Evolutionary conservation across 2,797 vertebrate genomes (phyloP).

Genomic region (Pipistrellus pygmaeus): DNA sequence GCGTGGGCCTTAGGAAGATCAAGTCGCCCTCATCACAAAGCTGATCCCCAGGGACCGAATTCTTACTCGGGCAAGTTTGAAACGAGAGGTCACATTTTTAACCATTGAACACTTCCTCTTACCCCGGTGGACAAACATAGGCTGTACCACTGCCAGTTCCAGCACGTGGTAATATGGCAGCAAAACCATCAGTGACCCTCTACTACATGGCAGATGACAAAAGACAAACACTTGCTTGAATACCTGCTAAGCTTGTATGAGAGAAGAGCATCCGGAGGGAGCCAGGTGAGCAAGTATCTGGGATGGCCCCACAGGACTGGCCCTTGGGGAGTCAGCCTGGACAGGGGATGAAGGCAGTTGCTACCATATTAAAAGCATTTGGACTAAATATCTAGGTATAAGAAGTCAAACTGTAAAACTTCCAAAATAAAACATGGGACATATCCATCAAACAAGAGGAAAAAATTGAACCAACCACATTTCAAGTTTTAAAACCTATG

Average conservation of each 20-base stretch:
- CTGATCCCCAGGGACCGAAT: neutral
- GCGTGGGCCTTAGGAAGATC: neutral
- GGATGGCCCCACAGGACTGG: neutral
- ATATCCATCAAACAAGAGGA: neutral
- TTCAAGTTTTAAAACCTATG: neutral
- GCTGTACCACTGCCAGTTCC: neutral
- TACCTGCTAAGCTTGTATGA: neutral
- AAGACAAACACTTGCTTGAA: neutral
- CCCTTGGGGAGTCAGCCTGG: neutral
- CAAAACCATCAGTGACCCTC: neutral
- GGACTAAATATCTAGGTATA: too few relatives aligned
- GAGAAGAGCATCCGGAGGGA: neutral
- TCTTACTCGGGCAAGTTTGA: neutral
- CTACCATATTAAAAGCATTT: accelerated
- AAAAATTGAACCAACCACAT: neutral
- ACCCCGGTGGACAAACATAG: neutral
- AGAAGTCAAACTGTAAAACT: neutral
- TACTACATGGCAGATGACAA: accelerated
- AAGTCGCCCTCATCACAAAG: neutral
- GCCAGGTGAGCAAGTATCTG: neutral
- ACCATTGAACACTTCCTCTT: neutral
- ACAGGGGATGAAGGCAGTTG: accelerated
- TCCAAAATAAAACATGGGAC: neutral
- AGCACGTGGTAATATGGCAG: neutral
- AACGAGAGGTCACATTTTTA: neutral